Evolutionary conservation across 2,888 invertebrate genomes (phyloP), one percentile per base, ranked within the genome.

Genomic region (Lymantria dispar): DNA sequence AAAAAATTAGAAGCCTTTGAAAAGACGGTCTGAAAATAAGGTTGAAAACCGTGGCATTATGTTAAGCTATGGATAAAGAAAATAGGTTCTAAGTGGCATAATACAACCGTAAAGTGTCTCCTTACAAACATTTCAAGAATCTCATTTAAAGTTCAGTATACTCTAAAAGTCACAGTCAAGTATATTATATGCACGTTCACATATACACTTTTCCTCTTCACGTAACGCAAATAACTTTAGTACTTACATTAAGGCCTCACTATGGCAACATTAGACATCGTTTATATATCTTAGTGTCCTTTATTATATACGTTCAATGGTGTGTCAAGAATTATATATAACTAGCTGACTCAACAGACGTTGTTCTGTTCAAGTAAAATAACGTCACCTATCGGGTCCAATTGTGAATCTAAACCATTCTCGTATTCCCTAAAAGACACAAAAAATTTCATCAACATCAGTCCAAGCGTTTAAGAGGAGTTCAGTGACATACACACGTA

Each of bases 91-190:
- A 75, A 70, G 64, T 58, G 63, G 72, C 72, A 67, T 64, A 62
- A 53, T 52, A 64, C 67, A 70, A 70, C 70, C 64, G 60, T 74
- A 75, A 76, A 78, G 72, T 76, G 77, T 76, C 72, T 69, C 72
- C 71, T 76, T 73, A 71, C 76, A 78, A 79, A 78, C 79, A 78
- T 80, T 74, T 71, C 67, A 76, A 74, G 78, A 78, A 80, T 81
- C 81, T 80, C 77, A 78, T 82, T 80, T 82, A 80, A 81, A 78
- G 78, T 81, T 80, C 68, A 74, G 70, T 75, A 74, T 77, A 74
- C 72, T 78, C 71, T 58, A 59, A 76, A 74, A 78, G 78, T 78
- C 76, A 68, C 62, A 70, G 67, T 64, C 60, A 67, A 76, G 72
- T 60, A 60, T 74, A 75, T 76, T 75, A 76, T 73, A 67, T 69